Conservation (phyloP, 1,140 invertebrate genomes). For the Nautilus pompilius region DNA sequence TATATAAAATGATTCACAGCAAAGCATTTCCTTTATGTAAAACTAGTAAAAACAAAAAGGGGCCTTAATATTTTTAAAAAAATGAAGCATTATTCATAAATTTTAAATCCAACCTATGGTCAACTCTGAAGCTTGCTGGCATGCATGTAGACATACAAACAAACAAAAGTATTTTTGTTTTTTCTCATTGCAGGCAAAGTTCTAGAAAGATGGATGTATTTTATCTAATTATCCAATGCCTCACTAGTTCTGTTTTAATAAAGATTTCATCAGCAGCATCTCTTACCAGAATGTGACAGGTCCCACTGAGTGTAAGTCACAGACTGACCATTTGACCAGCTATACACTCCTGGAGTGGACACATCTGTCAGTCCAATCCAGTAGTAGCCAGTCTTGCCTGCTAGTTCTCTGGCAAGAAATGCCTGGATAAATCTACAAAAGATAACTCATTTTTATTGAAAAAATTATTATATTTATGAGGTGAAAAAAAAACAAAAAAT, state of each 20-base stretch:
- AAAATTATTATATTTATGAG: too few species aligned
- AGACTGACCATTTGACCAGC: conserved; percentile 7
- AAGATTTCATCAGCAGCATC: not conserved
- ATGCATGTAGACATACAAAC: too few species aligned
- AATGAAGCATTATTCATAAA: too few species aligned
- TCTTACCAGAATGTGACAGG: conserved; percentile 12
- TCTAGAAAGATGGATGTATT: not conserved
- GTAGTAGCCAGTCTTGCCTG: conserved; percentile 19
- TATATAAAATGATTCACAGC: too few species aligned
- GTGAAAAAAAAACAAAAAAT: too few species aligned
- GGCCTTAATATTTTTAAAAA: too few species aligned
- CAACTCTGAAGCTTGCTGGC: too few species aligned
- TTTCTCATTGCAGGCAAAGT: not conserved
- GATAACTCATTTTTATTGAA: not conserved
- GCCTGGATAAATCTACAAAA: conserved; percentile 31
- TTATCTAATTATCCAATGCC: not conserved
- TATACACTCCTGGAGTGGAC: conserved; percentile 19
- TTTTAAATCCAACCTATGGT: too few species aligned
- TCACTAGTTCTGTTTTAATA: not conserved
- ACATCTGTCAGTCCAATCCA: conserved; percentile 36
- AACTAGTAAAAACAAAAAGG: too few species aligned
- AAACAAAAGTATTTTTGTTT: not conserved
- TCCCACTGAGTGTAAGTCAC: conserved; percentile 32
- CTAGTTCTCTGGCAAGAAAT: conserved; percentile 30
- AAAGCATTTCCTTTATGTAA: too few species aligned